Evolutionary conservation across 2,888 invertebrate species (phyloP).

Genomic region (Macrosoma leucophasiata): DNA sequence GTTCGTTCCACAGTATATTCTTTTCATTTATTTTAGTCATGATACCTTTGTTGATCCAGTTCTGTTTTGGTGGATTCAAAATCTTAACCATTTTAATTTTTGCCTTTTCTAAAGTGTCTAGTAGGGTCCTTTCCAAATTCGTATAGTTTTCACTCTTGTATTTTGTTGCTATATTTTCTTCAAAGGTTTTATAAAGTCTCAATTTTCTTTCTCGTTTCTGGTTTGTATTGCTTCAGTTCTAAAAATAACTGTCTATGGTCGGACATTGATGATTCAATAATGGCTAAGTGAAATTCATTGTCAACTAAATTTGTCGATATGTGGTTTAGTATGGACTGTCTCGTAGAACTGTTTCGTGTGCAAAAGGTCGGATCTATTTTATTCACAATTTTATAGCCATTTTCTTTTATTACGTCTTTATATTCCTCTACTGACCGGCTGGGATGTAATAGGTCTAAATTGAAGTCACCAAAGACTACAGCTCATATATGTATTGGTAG

Average conservation of each 20-base stretch:
- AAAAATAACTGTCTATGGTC: slow-evolving; percentile 10
- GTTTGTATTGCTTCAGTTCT: neutral
- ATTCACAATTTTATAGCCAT: slow-evolving; percentile 13
- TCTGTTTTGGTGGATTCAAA: slow-evolving; percentile 6
- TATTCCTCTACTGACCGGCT: neutral
- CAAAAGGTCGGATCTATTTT: slow-evolving; percentile 14
- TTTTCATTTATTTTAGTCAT: neutral
- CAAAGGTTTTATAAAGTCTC: slow-evolving; percentile 1
- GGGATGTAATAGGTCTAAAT: neutral
- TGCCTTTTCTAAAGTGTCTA: neutral
- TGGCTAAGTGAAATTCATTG: slow-evolving; percentile 14
- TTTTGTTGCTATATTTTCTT: neutral
- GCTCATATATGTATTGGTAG: too few relatives aligned
- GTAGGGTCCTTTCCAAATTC: neutral
- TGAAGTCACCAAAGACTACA: neutral
- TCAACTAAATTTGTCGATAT: slow-evolving; percentile 16
- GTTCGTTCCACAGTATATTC: neutral
- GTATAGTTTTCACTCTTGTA: neutral
- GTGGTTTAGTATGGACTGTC: slow-evolving; percentile 21
- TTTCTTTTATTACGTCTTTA: slow-evolving; percentile 6
- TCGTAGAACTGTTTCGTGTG: slow-evolving; percentile 16
- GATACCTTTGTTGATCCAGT: slow-evolving; percentile 4
- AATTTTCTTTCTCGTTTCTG: neutral
- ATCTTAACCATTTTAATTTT: slow-evolving; percentile 3
- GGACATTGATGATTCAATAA: slow-evolving; percentile 18